Evolutionary conservation across 2,888 invertebrate species (phyloP), one percentile per base, ranked within the genome.

Genomic region (Dasysyrphus tricinctus): DNA sequence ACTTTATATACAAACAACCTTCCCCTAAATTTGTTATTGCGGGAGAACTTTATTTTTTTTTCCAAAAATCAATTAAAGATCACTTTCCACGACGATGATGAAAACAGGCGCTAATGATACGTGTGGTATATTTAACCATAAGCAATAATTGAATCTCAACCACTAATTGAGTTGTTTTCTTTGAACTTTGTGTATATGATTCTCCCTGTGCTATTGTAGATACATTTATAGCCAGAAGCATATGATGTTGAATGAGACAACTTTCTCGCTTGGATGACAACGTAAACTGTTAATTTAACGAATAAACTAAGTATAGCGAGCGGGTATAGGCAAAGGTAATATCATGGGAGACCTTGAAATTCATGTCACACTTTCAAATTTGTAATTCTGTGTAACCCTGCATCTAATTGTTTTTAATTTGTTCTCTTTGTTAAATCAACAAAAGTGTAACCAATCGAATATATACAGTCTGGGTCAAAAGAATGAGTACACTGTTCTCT

Each of bases 341-440:
- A n/a, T 54, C 67, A 34, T 37, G 39, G 12, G 47, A 37, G 47
- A 34, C 67, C 69, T 77, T 59, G 57, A 51, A 51, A 49, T 59
- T 59, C 49, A 51, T 78, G 59, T 70, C 77, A 70, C 77, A 78
- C 70, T 57, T 70, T 61, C 19, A 16, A 69, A 39, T 19, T 32
- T 47, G 24, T 63, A 79, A 67, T 67, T 67, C 59, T 74, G 49
- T 67, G 42, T 59, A 59, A 67, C 32, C 49, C 34, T 74, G 67
- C 67, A 9, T 32, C 9, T 11, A 42, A 67, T 74, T 74, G 80
- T 39, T 69, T 59, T 57, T 32, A 56, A 54, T 32, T 56, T 14
- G 32, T 32, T 34, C 14, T 54, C 16, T 34, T 34, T 16, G 14
- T 56, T 32, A 32, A 32, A 56, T 16, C 34, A 34, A 57, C 16